phyloP scores from a whole-genome alignment of 2,113 vertebrate species.

The Gobio gobio region DNA sequence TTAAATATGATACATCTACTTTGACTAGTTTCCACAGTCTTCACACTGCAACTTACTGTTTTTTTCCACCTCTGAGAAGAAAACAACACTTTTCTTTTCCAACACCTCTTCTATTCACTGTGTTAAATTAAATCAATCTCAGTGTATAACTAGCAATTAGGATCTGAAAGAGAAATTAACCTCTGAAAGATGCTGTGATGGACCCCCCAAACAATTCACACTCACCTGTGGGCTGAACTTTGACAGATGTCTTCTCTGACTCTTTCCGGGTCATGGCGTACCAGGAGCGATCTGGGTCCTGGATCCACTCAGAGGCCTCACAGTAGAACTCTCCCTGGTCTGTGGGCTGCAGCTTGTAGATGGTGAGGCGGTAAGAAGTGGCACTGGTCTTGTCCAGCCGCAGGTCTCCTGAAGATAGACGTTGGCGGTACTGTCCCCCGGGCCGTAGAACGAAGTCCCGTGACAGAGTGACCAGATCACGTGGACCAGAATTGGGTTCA shows the following conservation, averaged over 20 bases:
- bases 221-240: constrained; percentile 90
- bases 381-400: constrained; percentile 90
- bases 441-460: constrained; percentile 89
- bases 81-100: background rate
- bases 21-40: background rate
- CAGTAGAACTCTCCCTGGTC: constrained; percentile 96
- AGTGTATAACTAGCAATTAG: background rate
- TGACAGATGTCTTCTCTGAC: constrained; percentile 87
- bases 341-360: constrained; percentile 89
- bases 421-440: constrained; percentile 83
- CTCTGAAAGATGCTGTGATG: background rate
- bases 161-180: background rate
- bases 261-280: constrained; percentile 94
- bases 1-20: background rate
- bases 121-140: background rate
- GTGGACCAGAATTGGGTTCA: constrained; percentile 66
- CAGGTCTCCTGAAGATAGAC: constrained; percentile 89
- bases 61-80: background rate
- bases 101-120: background rate
- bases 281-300: constrained; percentile 91
- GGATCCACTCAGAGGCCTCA: constrained; percentile 94
- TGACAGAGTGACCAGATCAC: constrained; percentile 89
- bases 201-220: background rate
- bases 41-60: background rate
- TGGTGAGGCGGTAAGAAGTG: constrained; percentile 86